Evolutionary conservation across 2,888 invertebrate species (phyloP).

Genomic region (Nephrotoma flavescens): DNA sequence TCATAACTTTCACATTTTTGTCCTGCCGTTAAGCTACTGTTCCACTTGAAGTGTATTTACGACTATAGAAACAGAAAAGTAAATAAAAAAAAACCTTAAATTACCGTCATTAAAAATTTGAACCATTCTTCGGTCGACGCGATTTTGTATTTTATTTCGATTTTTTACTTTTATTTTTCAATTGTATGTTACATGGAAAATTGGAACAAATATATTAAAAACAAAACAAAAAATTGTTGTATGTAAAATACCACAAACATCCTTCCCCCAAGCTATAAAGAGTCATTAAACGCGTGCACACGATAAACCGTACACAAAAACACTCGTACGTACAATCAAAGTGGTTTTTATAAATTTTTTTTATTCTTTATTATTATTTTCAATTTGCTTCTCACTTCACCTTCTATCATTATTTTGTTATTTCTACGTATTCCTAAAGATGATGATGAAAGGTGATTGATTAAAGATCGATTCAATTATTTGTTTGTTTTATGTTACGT

Average conservation of each 20-base stretch:
- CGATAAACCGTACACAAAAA: not conserved
- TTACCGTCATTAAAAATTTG: not conserved
- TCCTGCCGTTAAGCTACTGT: not conserved
- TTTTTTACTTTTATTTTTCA: not conserved
- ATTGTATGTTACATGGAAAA: not conserved
- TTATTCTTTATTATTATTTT: not conserved
- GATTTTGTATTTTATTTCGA: not conserved
- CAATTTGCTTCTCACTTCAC: not conserved
- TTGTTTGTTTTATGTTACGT: not conserved
- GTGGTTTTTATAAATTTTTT: not conserved
- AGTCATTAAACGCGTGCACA: not conserved
- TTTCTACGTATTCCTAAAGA: not conserved
- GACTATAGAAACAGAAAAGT: not conserved
- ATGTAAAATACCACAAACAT: not conserved
- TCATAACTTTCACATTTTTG: not conserved
- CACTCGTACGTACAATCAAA: not conserved
- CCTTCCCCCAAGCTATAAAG: not conserved
- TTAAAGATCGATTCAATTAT: not conserved
- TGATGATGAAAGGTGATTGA: not conserved
- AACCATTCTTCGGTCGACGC: not conserved
- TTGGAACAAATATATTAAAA: not conserved
- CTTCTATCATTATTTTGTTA: not conserved
- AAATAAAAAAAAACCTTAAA: not conserved
- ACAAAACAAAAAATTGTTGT: not conserved
- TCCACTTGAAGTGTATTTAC: not conserved